phyloP scores from a whole-genome alignment of 1,140 invertebrate species.

The Hylyphantes graminicola region DNA sequence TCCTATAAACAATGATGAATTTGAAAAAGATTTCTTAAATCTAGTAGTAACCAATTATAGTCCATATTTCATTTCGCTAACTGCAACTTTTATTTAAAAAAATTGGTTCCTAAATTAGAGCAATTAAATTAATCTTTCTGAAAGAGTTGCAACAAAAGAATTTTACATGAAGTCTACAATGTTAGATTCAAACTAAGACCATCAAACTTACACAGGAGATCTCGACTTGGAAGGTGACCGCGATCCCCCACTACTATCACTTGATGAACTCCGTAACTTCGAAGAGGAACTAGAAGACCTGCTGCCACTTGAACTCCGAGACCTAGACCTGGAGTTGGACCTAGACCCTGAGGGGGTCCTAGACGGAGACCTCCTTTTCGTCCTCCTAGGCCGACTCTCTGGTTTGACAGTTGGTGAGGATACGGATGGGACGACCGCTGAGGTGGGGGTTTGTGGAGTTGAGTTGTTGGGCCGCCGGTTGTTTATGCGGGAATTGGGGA shows the following conservation, averaged over 20 bases:
- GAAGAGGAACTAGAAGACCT: conserved; percentile 61
- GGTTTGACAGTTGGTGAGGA: conserved; percentile 60
- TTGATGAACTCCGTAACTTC: conserved; percentile 61
- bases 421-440: conserved; percentile 48
- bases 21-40: too few relatives aligned
- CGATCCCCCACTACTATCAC: conserved; percentile 59
- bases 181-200: background rate
- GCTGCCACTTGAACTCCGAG: conserved; percentile 60
- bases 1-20: too few relatives aligned
- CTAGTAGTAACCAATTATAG: too few relatives aligned
- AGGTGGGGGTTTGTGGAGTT: conserved; percentile 59
- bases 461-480: conserved; percentile 46
- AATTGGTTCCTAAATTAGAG: too few relatives aligned
- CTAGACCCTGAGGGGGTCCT: conserved; percentile 69
- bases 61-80: too few relatives aligned
- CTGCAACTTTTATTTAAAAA: too few relatives aligned
- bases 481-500: conserved; percentile 14
- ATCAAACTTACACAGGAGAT: conserved; percentile 62
- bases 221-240: conserved; percentile 63
- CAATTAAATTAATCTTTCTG: too few relatives aligned
- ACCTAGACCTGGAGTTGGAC: conserved; percentile 61
- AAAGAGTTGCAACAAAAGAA: too few relatives aligned
- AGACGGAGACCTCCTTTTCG: conserved; percentile 65
- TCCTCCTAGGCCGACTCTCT: conserved; percentile 63
- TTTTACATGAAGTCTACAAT: too few relatives aligned